Evolutionary conservation across 2,113 vertebrate species (phyloP).

Genomic region (Lamprologus ornatipinnis): DNA sequence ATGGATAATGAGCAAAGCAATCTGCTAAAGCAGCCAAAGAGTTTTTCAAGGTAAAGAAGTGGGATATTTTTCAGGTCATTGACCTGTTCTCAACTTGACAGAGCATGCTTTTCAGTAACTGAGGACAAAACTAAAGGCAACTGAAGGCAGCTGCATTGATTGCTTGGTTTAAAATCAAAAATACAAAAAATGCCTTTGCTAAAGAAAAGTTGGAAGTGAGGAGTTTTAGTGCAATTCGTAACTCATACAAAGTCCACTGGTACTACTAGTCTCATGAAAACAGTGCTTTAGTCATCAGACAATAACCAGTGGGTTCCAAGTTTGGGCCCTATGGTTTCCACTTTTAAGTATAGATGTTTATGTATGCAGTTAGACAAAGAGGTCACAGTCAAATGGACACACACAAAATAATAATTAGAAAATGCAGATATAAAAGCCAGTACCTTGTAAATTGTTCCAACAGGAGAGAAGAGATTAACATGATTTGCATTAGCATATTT

Average conservation of each 20-base stretch:
- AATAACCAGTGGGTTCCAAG: background rate
- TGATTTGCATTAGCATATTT: slow-evolving; percentile 11
- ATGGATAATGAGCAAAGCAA: background rate
- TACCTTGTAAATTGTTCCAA: background rate
- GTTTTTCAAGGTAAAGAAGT: background rate
- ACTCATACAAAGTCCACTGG: background rate
- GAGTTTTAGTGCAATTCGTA: background rate
- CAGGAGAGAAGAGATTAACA: background rate
- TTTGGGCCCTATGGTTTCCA: background rate
- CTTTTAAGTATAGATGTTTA: background rate
- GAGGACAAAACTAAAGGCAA: background rate
- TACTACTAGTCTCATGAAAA: background rate
- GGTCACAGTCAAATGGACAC: background rate
- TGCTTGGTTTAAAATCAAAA: background rate
- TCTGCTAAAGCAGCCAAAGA: background rate
- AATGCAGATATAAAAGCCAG: background rate
- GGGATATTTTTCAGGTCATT: background rate
- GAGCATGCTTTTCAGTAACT: background rate
- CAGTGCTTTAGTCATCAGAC: background rate
- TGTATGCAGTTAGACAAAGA: background rate
- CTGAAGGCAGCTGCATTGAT: background rate
- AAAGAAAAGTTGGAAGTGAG: background rate
- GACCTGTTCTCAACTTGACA: background rate
- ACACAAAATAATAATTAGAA: background rate
- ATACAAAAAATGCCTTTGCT: background rate